Evolutionary conservation across 2,888 invertebrate species (phyloP), one percentile per base, ranked within the genome.

Genomic region (Cerceris ruficornis): DNA sequence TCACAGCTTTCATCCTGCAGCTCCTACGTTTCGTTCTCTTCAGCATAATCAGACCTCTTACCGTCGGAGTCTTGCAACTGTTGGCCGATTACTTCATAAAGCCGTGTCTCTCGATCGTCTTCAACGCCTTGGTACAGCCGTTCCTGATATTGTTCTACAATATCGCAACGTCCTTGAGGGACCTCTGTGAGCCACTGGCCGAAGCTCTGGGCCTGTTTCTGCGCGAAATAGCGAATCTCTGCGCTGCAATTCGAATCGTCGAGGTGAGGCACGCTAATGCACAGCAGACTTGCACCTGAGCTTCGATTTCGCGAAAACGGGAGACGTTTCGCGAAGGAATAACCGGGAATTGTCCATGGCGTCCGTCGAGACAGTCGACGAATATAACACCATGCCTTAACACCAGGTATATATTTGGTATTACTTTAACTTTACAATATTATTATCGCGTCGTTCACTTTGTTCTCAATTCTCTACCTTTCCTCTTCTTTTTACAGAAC

Each of bases 111-210:
- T 94, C 95, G 7, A 94, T 95, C 54, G 67, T 94, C 41, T 95
- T 95, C 87, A 95, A 95, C 92, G 95, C 95, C 5, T 86, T 95
- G 58, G 90, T 96, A 79, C 96, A 95, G 88, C 96, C 96, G 14
- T 91, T 94, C 49, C 90, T 96, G 81, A 95, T 96, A 87, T 94
- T 95, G 84, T 83, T 94, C 9, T 95, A 94, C 82, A 95, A 95
- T 88, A 91, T 94, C 49, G 92, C 94, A 39, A 94, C 94, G 1
- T 95, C 95, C 1, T 54, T 95, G 42, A 93, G 95, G 39, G 95
- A 95, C 89, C 93, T 95, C 77, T 93, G 95, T 87, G 94, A 94
- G 73, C 95, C 95, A 0, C 87, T 95, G 14, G 94, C 95, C 0
- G 93, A 94, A 83, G 93, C 93, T 0, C 64, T 95, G 28, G 94